phyloP scores from a whole-genome alignment of 2,797 vertebrate genomes.

The Ctenochaetus hawaiiensis region DNA sequence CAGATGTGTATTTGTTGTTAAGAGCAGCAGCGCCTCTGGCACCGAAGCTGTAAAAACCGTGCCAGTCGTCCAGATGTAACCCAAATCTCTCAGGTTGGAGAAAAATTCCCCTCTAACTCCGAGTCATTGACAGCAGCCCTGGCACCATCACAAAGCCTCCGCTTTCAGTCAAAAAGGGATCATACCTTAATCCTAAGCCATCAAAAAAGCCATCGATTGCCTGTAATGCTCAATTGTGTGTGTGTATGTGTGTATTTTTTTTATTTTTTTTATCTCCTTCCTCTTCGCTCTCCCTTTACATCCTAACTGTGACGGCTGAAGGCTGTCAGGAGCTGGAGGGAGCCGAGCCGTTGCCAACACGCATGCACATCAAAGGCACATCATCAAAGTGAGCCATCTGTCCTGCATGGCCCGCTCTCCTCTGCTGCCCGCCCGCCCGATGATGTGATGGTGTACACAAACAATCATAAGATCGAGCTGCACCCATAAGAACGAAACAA shows the following conservation, averaged over 20 bases:
- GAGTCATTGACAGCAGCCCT: slow-evolving; percentile 27
- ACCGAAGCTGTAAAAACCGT: slow-evolving; percentile 6
- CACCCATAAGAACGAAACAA: slow-evolving; percentile 8
- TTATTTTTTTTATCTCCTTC: slow-evolving; percentile 1
- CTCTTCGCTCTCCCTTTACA: slow-evolving; percentile 41
- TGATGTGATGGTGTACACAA: slow-evolving; percentile 36
- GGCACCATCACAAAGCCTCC: slow-evolving; percentile 43
- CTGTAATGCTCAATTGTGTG: slow-evolving; percentile 27
- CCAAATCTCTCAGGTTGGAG: slow-evolving; percentile 24
- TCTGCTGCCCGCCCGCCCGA: slow-evolving; percentile 18
- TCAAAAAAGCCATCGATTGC: slow-evolving; percentile 54
- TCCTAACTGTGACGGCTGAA: slow-evolving; percentile 52
- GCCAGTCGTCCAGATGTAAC: slow-evolving; percentile 14
- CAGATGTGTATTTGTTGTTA: not conserved
- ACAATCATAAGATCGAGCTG: slow-evolving; percentile 21
- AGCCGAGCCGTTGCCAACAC: slow-evolving; percentile 52
- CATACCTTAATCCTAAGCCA: slow-evolving; percentile 57
- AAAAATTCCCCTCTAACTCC: slow-evolving; percentile 23
- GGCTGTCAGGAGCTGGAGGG: slow-evolving; percentile 47
- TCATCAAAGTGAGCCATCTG: slow-evolving; percentile 75
- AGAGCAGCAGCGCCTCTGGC: slow-evolving; percentile 9
- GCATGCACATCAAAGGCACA: slow-evolving; percentile 73
- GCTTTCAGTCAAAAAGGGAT: slow-evolving; percentile 43
- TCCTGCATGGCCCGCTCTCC: slow-evolving; percentile 44
- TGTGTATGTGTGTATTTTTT: not conserved